Evolutionary conservation across 2,888 invertebrate species (phyloP).

Genomic region (Amiota minor): DNA sequence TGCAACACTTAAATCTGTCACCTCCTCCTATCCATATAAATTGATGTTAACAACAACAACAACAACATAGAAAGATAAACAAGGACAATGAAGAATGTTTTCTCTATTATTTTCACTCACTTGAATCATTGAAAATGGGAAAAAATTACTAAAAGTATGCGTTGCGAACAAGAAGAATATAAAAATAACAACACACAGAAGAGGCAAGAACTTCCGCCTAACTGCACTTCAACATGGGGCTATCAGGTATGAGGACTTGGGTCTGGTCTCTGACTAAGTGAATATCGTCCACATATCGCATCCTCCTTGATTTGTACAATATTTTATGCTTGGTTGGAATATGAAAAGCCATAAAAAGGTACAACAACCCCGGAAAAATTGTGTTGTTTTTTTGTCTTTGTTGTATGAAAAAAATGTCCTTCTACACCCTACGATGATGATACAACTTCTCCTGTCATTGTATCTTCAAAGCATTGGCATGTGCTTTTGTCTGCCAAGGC

Average conservation of each 20-base stretch:
- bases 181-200: too few species aligned
- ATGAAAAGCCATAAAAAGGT: constrained; percentile 39
- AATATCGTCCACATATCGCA: too few species aligned
- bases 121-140: too few species aligned
- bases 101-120: too few species aligned
- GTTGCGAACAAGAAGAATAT: constrained; percentile 22
- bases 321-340: constrained; percentile 1
- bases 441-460: constrained; percentile 8
- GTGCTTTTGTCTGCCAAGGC: constrained; percentile 58
- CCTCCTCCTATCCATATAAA: neutral
- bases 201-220: constrained; percentile 56
- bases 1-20: neutral
- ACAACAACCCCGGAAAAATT: constrained; percentile 47
- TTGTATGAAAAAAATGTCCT: too few species aligned
- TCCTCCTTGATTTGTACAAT: constrained; percentile 10
- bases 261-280: neutral
- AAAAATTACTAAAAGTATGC: neutral
- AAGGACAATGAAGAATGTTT: too few species aligned
- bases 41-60: neutral
- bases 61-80: too few species aligned
- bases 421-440: too few species aligned
- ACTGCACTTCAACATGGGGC: constrained; percentile 57
- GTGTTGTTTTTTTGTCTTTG: neutral
- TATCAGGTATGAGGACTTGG: constrained; percentile 38
- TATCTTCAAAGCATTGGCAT: constrained; percentile 48